Conservation (phyloP, 1,140 invertebrate genomes). For the Macrobrachium nipponense region DNA sequence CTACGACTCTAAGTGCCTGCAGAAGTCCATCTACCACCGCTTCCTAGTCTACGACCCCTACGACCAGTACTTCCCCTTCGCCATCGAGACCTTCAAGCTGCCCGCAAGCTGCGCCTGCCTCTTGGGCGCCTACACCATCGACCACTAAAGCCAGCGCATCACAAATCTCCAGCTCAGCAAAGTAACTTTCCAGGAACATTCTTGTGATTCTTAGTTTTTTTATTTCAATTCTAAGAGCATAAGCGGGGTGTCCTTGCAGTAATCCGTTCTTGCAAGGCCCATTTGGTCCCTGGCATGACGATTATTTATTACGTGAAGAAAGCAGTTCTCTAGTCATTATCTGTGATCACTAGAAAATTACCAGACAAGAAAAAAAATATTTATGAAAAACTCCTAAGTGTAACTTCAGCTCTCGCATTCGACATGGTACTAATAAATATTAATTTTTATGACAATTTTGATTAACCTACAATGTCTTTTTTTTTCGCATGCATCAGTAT, state of each 20-base stretch:
- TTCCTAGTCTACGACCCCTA: constrained; percentile 64
- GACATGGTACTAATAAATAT: background rate
- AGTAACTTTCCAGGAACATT: background rate
- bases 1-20: constrained; percentile 66
- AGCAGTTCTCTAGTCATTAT: constrained; percentile 57
- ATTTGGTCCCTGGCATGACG: constrained; percentile 10
- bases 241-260: background rate
- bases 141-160: constrained; percentile 29
- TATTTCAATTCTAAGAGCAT: background rate
- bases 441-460: background rate
- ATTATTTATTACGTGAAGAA: constrained; percentile 18
- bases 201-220: constrained; percentile 15
- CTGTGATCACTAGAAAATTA: constrained; percentile 5
- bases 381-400: background rate
- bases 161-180: background rate
- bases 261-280: background rate
- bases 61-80: constrained; percentile 65
- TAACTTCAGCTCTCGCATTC: constrained; percentile 30
- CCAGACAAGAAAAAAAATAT: background rate
- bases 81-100: constrained; percentile 64
- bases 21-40: constrained; percentile 66
- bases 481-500: too few relatives aligned
- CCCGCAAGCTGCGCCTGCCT: constrained; percentile 65
- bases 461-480: background rate
- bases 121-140: constrained; percentile 40